phyloP scores from a whole-genome alignment of 2,888 invertebrate species.

The Carterocephalus palaemon region DNA sequence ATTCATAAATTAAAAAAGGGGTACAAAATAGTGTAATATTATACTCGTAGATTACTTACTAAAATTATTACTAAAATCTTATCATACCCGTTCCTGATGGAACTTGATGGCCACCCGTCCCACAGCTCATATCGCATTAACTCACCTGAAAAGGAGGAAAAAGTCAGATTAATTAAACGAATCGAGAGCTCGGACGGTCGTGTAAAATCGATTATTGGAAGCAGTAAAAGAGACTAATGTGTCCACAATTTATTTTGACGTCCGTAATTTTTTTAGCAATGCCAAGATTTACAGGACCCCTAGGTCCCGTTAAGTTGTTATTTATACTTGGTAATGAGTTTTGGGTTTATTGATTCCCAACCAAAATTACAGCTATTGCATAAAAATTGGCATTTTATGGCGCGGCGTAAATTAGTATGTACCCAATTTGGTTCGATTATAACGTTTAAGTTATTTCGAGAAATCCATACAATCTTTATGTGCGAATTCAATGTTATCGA shows the following conservation, averaged over 20 bases:
- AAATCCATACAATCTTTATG: no score
- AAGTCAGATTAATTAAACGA: conserved; percentile 42
- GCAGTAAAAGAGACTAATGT: conserved; percentile 37
- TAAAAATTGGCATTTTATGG: no score
- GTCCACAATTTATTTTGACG: conserved; percentile 41
- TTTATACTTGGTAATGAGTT: conserved; percentile 16
- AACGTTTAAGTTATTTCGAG: no score
- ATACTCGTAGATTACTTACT: no score
- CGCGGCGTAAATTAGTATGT: no score
- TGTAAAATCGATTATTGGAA: conserved; percentile 40
- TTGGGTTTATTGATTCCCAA: conserved; percentile 14
- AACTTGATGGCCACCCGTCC: no score
- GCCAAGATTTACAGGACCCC: conserved; percentile 27
- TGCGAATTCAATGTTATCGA: no score
- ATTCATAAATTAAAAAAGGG: no score
- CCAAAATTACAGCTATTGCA: not conserved
- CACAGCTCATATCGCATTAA: conserved; percentile 29
- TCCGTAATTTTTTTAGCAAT: conserved; percentile 35
- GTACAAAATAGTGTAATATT: no score
- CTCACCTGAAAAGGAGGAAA: conserved; percentile 53
- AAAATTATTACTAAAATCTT: no score
- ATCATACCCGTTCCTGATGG: no score
- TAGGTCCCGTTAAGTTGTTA: conserved; percentile 26
- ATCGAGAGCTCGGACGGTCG: conserved; percentile 33
- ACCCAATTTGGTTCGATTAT: no score